Base-by-base conservation (phyloP, 2,888 invertebrate species). In the Lasioglossum pauxillum region DNA sequence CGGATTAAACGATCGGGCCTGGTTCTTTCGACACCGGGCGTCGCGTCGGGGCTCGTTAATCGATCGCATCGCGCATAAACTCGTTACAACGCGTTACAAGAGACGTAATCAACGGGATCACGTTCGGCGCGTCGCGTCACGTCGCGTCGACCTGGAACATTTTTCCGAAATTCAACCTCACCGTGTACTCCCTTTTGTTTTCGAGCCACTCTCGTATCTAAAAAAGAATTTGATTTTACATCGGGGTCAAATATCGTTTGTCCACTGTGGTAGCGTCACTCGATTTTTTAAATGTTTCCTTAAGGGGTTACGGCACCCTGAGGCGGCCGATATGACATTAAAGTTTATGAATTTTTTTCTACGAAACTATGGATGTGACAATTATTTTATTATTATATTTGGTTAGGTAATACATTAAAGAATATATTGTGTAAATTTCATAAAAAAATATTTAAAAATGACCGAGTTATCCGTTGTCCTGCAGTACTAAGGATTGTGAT, bases 1-100 rank as follows among this genome's bases (percentile, higher is more conserved):
- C 16, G 80, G 87, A 86, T 87, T 87, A 86, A 87, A 87, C 83
- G 80, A 81, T 87, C 83, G 86, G 76, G 67, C 31, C 19, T 64
- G 31, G 60, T 87, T 87, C 80, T 87, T 86, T 86, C 83, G 80
- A 53, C 80, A 41, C 69, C 27, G 71, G 75, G 2, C 53, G 53
- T 64, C 79, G 46, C 46, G 46, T 67, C 80, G 49, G 10, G 53
- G 75, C 78, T 86, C 83, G 81, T 86, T 81, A 87, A 87, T 82
- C 83, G 83, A 83, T 80, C 78, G 82, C 71, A 46, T 46, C 79
- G 74, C 75, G 72, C 72, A 77, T 82, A 78, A 87, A 86, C 78
- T 80, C 86, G 80, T 87, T 87, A 78, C 16, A 41, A 53, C 23
- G 35, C 77, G 80, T 75, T 80, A 74, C 77, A 78, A 64, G 38